Conservation (phyloP, 2,888 invertebrate genomes). For the Aphodius granarius region DNA sequence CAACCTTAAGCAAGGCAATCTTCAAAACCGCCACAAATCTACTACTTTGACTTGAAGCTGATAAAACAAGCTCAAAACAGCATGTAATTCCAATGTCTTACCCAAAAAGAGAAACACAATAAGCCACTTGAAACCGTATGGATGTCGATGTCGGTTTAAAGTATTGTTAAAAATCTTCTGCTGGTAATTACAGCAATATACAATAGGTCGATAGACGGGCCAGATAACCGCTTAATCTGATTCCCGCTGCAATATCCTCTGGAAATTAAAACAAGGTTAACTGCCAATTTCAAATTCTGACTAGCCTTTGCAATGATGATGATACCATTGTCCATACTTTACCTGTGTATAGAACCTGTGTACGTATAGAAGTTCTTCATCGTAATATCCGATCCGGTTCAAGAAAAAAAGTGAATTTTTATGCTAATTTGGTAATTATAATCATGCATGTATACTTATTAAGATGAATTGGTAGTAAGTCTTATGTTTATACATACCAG, state of each 20-base stretch:
- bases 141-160: not conserved
- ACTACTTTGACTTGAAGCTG: not conserved
- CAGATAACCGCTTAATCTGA: conserved; percentile 28
- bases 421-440: not conserved
- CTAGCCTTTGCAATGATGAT: not conserved
- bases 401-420: not conserved
- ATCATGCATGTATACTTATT: not conserved
- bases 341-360: too few species aligned
- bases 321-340: not conserved
- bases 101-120: not conserved
- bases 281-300: not conserved
- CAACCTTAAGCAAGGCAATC: not conserved
- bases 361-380: not conserved
- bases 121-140: not conserved
- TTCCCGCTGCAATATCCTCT: conserved; percentile 29
- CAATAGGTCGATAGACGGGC: conserved; percentile 28
- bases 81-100: not conserved
- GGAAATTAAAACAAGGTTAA: conserved; percentile 16
- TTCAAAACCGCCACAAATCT: not conserved
- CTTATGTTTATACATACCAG: too few species aligned
- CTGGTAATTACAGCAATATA: conserved; percentile 13
- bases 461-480: not conserved
- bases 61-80: not conserved
- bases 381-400: not conserved
- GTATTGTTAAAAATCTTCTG: not conserved